phyloP scores from a whole-genome alignment of 1,140 invertebrate genomes.

The Drosophila rufa region DNA sequence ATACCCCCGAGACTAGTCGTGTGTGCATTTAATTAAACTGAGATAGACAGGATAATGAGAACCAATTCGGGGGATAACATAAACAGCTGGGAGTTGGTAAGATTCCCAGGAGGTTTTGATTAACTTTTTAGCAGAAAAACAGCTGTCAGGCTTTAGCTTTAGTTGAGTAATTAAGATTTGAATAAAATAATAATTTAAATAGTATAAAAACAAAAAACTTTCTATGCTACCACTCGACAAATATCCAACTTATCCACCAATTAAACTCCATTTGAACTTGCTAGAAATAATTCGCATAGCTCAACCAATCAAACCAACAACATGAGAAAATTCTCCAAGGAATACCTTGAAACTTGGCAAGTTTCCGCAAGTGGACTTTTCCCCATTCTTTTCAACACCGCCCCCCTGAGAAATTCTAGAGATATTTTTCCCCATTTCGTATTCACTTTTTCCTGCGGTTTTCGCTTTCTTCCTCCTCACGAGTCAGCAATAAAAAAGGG shows the following conservation, averaged over 20 bases:
- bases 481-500: slow-evolving; percentile 23
- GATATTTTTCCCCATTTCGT: slow-evolving; percentile 14
- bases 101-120: too few species aligned
- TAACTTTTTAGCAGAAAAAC: background rate
- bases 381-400: background rate
- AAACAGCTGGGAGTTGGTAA: background rate
- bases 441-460: slow-evolving; percentile 34
- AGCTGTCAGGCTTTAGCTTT: background rate
- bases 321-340: background rate
- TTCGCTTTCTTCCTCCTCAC: slow-evolving; percentile 1
- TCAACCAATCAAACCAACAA: slow-evolving; percentile 10
- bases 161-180: background rate
- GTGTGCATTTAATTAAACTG: slow-evolving; percentile 33
- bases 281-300: slow-evolving; percentile 8
- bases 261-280: background rate
- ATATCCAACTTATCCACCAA: background rate
- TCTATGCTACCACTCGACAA: too few species aligned
- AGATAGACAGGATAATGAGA: slow-evolving; percentile 11
- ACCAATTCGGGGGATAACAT: background rate
- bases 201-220: too few species aligned
- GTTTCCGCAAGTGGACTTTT: slow-evolving; percentile 12
- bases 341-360: slow-evolving; percentile 32
- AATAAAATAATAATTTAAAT: too few species aligned
- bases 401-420: background rate
- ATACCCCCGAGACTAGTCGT: slow-evolving; percentile 3